Evolutionary conservation across 2,113 vertebrate species (phyloP).

Genomic region (Callipepla squamata): DNA sequence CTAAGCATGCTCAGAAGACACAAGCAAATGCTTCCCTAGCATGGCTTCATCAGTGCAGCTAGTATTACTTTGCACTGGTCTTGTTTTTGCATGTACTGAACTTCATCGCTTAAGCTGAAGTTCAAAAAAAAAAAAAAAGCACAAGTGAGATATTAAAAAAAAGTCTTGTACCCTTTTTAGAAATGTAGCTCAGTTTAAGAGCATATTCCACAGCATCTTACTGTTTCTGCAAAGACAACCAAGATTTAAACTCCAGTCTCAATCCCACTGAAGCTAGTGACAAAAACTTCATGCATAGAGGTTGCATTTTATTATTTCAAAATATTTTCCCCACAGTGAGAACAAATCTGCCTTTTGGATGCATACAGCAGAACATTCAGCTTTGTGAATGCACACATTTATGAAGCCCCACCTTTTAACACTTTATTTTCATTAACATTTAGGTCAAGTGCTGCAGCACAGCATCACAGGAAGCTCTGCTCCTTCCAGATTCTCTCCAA

Average conservation of each 20-base stretch:
- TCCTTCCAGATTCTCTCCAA: not conserved
- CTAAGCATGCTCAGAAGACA: not conserved
- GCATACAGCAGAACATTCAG: accelerated
- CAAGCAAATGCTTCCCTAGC: not conserved
- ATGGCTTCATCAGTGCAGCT: not conserved
- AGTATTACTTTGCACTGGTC: not conserved
- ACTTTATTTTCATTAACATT: constrained; percentile 16
- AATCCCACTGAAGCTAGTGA: not conserved
- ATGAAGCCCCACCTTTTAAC: not conserved
- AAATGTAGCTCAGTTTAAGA: not conserved
- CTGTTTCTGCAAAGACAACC: not conserved
- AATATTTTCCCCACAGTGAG: not conserved
- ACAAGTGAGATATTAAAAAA: no score
- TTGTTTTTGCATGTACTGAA: no score
- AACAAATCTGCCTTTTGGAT: not conserved
- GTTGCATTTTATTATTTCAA: not conserved
- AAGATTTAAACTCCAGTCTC: not conserved
- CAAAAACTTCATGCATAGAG: not conserved
- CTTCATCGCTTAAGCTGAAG: no score
- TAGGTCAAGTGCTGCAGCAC: not conserved
- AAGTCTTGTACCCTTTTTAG: not conserved
- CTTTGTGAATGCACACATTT: not conserved
- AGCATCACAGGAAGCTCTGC: constrained; percentile 4
- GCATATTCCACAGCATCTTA: not conserved
- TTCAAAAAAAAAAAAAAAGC: no score